A percentile compares a stretch with the other conserved stretches of the same genome.
phyloP scores from a whole-genome alignment of 1,140 invertebrate species.

The Drosophila seguyi region DNA sequence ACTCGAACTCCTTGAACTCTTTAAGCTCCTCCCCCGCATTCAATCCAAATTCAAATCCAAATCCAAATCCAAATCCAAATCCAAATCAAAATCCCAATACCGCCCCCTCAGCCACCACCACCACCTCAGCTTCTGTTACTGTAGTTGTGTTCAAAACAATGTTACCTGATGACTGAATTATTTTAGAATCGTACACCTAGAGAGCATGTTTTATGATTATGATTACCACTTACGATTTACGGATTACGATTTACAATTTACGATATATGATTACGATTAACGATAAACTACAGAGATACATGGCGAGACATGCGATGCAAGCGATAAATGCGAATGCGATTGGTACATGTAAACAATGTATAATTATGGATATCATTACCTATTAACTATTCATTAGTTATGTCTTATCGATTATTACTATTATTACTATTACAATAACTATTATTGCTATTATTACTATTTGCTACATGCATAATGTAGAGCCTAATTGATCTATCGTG shows the following conservation, averaged over 20 bases:
- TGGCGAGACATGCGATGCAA: not conserved
- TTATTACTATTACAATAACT: slow-evolving; percentile 40
- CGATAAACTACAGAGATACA: not conserved
- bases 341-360: not conserved
- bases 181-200: slow-evolving; percentile 81
- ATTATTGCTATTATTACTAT: slow-evolving; percentile 47
- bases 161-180: slow-evolving; percentile 86
- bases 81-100: slow-evolving; percentile 30
- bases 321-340: not conserved
- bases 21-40: slow-evolving; percentile 21
- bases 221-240: slow-evolving; percentile 33
- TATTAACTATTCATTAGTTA: slow-evolving; percentile 56
- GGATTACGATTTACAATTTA: slow-evolving; percentile 14
- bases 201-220: slow-evolving; percentile 73
- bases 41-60: not conserved
- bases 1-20: not conserved
- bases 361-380: slow-evolving; percentile 44
- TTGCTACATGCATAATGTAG: slow-evolving; percentile 74
- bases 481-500: slow-evolving; percentile 56
- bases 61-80: not conserved
- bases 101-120: slow-evolving; percentile 48
- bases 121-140: slow-evolving; percentile 84
- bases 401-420: slow-evolving; percentile 57
- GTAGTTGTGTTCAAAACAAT: slow-evolving; percentile 86
- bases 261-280: slow-evolving; percentile 12